Conservation (phyloP, 2,888 invertebrate species). For the Pollenia labialis region DNA sequence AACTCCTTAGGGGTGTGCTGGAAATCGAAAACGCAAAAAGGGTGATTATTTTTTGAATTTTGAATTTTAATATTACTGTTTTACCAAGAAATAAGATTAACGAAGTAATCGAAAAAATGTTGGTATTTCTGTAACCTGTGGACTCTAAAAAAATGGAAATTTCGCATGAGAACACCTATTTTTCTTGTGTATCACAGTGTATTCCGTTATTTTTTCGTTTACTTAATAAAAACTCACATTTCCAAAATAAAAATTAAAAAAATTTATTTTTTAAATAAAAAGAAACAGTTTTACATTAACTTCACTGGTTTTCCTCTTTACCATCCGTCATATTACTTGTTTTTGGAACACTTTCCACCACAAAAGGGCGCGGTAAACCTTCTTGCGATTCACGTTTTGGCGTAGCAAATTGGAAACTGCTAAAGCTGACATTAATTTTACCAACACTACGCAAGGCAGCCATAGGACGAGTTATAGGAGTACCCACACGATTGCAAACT, state of each 20-base stretch:
- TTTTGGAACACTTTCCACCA: conserved; percentile 56
- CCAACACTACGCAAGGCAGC: conserved; percentile 78
- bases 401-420: conserved; percentile 77
- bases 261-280: conserved; percentile 14
- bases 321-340: background rate
- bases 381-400: conserved; percentile 83
- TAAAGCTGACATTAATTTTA: conserved; percentile 81
- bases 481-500: conserved; percentile 74
- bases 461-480: conserved; percentile 77
- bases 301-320: conserved; percentile 2
- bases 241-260: background rate
- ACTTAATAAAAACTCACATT: background rate
- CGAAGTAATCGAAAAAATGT: too few species aligned
- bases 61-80: too few species aligned
- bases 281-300: background rate
- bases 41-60: too few species aligned
- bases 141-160: too few species aligned
- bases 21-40: too few species aligned
- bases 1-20: too few species aligned
- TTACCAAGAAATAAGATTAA: too few species aligned
- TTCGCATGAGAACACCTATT: too few species aligned
- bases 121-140: too few species aligned
- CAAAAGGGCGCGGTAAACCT: conserved; percentile 76
- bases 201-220: too few species aligned
- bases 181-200: too few species aligned